Base-by-base conservation (phyloP, 1,140 invertebrate genomes). In the Lethocerus indicus region DNA sequence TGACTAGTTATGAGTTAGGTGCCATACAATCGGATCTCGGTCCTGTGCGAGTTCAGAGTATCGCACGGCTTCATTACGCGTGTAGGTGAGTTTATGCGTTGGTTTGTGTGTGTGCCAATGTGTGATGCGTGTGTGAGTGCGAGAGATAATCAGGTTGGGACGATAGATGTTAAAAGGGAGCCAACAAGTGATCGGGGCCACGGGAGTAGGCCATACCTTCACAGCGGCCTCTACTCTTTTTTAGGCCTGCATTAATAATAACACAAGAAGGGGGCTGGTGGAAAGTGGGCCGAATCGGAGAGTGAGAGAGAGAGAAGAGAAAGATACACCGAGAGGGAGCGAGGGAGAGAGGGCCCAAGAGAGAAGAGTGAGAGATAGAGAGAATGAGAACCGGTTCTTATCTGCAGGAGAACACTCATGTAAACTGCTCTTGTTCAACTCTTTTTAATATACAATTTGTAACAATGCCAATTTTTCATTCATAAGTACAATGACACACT, bases 1-100 rank as follows among this genome's bases (percentile, higher is more conserved):
- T 53, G 52, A 53, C 52, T 53, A 53, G 52, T 53, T 53, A 53
- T 53, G 42, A 36, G 42, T 53, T 53, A 42, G 52, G 52, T 50
- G 52, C 52, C 52, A 50, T 18, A 36, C 18, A 26, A 42, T 23
- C 21, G n/a, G 20, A 29, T 35, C n/a, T 27, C 20, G 36, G 40
- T 7, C n/a, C 7, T 7, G 4, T 44, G 6, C 42, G 3, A 25
- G 42, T 20, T 45, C 12, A 9, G 32, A 26, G n/a, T n/a, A n/a
- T n/a, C n/a, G n/a, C n/a, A n/a, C n/a, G n/a, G n/a, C n/a, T n/a
- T n/a, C n/a, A n/a, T n/a, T n/a, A n/a, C n/a, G n/a, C n/a, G n/a
- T n/a, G n/a, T n/a, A n/a, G n/a, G n/a, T n/a, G n/a, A n/a, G n/a
- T n/a, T n/a, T n/a, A n/a, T n/a, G n/a, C n/a, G n/a, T n/a, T n/a